phyloP scores from a whole-genome alignment of 2,113 vertebrate genomes.

The Poeciliopsis turrubarensis region DNA sequence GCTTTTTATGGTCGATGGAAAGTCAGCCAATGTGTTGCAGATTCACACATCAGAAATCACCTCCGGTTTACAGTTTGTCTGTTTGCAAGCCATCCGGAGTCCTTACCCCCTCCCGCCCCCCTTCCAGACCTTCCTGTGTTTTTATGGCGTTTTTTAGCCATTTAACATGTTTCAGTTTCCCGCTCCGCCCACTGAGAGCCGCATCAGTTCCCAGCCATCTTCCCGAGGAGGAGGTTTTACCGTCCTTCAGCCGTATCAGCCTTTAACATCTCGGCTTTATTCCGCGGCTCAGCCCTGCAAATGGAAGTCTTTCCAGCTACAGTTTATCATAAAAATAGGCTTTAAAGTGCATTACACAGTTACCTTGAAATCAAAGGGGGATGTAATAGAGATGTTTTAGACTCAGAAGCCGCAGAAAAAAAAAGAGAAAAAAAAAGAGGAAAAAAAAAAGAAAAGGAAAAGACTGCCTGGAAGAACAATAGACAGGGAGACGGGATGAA shows the following conservation, averaged over 20 bases:
- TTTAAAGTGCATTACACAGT: conserved; percentile 44
- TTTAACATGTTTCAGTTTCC: conserved; percentile 64
- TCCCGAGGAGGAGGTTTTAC: conserved; percentile 14
- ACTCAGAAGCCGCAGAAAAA: background rate
- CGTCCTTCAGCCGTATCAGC: conserved; percentile 43
- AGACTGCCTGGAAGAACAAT: conserved; percentile 37
- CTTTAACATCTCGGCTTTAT: conserved; percentile 40
- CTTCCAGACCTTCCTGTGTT: conserved; percentile 56
- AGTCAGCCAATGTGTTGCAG: too few relatives aligned
- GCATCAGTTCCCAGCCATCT: conserved; percentile 50
- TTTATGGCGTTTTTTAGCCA: conserved; percentile 55
- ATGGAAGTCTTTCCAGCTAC: conserved; percentile 32
- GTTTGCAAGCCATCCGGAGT: conserved; percentile 52
- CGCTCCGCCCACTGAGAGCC: conserved; percentile 45
- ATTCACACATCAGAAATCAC: background rate
- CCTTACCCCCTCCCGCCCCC: conserved; percentile 26
- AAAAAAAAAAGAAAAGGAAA: too few relatives aligned
- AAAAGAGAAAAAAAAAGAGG: background rate
- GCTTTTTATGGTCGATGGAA: too few relatives aligned
- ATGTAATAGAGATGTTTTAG: conserved; percentile 33
- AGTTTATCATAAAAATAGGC: conserved; percentile 45
- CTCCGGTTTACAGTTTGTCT: conserved; percentile 63
- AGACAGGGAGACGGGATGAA: conserved; percentile 26
- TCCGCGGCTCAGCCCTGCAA: conserved; percentile 19
- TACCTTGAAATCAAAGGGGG: conserved; percentile 44